Base-by-base conservation (phyloP, 2,888 invertebrate genomes). In the Stenotaenia linearis region DNA sequence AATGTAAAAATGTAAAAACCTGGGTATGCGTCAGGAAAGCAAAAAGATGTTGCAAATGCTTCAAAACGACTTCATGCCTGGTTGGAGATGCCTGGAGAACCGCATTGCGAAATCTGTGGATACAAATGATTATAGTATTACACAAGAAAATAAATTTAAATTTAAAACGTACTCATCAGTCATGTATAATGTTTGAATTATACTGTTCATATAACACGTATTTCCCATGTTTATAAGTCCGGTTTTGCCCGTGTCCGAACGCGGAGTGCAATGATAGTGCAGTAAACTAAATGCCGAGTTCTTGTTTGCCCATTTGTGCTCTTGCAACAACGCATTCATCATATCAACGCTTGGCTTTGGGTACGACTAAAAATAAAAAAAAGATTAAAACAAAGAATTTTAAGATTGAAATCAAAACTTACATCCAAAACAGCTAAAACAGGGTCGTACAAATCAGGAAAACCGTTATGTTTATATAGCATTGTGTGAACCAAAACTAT, bases 191-290 rank as follows among this genome's bases (percentile, higher is more conserved):
- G 94, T 93, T 86, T 95, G 95, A 80, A 95, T 87, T 0, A 94
- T 91, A 85, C 94, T 93, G 86, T 95, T 95, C 92, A 95, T 92
- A 84, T 94, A 95, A 85, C 95, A 95, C 0, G 95, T 95, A 84
- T 95, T 95, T 32, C 95, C 94, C 56, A 94, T 88, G 88, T 95
- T 95, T 50, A 91, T 89, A 25, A 95, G 88, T 0, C 95, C 95
- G 4, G 93, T 92, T 81, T 87, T 91, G 90, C 85, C 85, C 37
- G 85, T 85, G 56, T 84, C 85, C n/a, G 85, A 84, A 5, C 61
- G 76, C 5, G 56, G 18, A 1, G 28, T 9, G 23, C 32, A 75
- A 28, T 76, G 32, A 10, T 37, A 25, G 7, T 23, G 45, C 4
- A 23, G n/a, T 10, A 10, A n/a, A 79, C 25, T 25, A 76, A 10